phyloP scores from a whole-genome alignment of 2,113 vertebrate species.

The Cisticola juncidis region DNA sequence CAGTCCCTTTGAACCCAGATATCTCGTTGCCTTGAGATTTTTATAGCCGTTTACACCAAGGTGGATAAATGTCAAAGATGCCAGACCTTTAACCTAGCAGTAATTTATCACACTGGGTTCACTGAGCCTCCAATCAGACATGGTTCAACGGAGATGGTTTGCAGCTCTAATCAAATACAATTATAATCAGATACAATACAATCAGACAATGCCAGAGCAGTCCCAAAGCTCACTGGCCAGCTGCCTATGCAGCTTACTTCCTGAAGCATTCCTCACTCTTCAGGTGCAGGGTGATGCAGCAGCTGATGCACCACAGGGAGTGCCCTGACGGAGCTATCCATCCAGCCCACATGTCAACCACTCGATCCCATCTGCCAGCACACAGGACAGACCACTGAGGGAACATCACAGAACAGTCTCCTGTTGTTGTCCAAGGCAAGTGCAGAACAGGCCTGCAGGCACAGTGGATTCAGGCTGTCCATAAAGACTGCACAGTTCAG shows the following conservation, averaged over 20 bases:
- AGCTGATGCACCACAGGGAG: background rate
- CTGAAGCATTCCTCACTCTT: background rate
- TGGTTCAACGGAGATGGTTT: background rate
- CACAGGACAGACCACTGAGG: background rate
- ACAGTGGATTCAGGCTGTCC: background rate
- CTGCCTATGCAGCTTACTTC: background rate
- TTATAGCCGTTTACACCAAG: background rate
- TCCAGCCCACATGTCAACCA: fast-evolving
- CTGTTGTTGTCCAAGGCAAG: fast-evolving
- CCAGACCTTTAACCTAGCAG: conserved; percentile 28
- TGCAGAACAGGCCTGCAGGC: fast-evolving
- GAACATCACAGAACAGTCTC: background rate
- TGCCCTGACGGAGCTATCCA: fast-evolving
- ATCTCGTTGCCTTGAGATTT: background rate
- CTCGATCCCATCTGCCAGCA: fast-evolving
- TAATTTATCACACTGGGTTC: conserved; percentile 8
- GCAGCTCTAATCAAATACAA: background rate
- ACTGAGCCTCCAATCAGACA: background rate
- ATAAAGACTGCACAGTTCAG: fast-evolving
- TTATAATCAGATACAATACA: background rate
- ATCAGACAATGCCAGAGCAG: background rate
- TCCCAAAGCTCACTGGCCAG: background rate
- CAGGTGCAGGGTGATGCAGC: background rate
- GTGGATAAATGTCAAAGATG: conserved; percentile 7
- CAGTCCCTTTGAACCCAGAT: conserved; percentile 13